Conservation (phyloP, 2,113 vertebrate genomes). For the Orthonyx spaldingii region DNA sequence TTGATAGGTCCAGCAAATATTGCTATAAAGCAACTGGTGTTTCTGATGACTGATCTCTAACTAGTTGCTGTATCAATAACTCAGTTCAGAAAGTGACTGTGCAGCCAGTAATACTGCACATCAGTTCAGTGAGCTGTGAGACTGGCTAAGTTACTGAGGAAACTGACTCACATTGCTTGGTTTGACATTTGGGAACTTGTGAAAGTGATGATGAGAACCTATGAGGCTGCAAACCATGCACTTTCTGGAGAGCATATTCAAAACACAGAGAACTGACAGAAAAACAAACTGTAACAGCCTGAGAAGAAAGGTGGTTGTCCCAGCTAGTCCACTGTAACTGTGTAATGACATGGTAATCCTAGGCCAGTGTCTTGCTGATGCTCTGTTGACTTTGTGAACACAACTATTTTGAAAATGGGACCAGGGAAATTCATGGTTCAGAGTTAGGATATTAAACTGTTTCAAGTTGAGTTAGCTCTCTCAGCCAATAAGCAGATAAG, state of each 20-base stretch:
- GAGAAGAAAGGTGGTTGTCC: not conserved
- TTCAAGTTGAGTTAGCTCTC: not conserved
- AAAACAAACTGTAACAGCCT: not conserved
- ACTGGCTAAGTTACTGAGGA: not conserved
- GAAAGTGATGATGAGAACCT: not conserved
- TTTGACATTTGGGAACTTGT: not conserved
- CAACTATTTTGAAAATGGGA: not conserved
- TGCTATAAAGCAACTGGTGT: not conserved
- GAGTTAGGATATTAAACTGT: not conserved
- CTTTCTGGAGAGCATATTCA: not conserved
- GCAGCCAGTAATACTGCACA: not conserved
- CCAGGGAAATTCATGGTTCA: not conserved
- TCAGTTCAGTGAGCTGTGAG: not conserved
- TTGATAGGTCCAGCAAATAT: not conserved
- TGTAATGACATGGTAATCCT: not conserved
- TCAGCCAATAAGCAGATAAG: not conserved
- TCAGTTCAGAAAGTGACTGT: not conserved
- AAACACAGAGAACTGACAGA: not conserved
- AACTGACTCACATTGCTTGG: not conserved
- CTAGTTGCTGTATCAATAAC: not conserved
- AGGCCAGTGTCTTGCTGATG: not conserved
- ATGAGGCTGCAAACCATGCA: not conserved
- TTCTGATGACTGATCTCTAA: not conserved
- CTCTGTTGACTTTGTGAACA: not conserved
- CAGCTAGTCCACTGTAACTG: not conserved